Base-by-base conservation (phyloP, 1,140 invertebrate genomes). In the Drosophila bifasciata region DNA sequence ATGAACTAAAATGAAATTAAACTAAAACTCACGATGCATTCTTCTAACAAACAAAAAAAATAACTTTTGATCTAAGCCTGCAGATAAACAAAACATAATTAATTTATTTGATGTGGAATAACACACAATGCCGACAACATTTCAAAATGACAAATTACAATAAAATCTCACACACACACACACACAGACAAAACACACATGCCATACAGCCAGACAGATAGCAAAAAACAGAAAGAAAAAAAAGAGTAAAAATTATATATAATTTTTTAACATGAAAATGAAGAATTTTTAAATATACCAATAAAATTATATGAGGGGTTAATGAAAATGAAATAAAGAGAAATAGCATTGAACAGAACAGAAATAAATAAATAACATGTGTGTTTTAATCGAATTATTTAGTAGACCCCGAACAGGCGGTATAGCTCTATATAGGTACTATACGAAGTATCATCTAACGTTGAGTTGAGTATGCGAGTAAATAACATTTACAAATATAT, bases 71-170 rank as follows among this genome's bases (percentile, higher is more conserved):
- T 11, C 32, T 32, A 17, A 25, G 8, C 13, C 43, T 25, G 39
- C 32, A 9, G 5, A 19, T 41, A 40, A 56, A 57, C 16, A 41
- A 32, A 49, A 57, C 39, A 40, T 7, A 13, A 11, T 39, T 15
- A 23, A 8, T 59, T 59, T 46, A 56, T 39, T 43, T 16, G 5
- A 36, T 36, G 32, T 60, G 16, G 23, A 13, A 64, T 64, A 15
- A 16, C n/a, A n/a, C n/a, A n/a, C n/a, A 17, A 51, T 44, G 72
- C 16, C 25, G 21, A 51, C 23, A 49, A 41, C 32, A 36, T 43
- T 58, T 49, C 19, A 25, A 59, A 59, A 79, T 79, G 76, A 73
- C 69, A 69, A 69, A 69, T 63, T 73, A 74, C 76, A 79, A 79
- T 74, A 79, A 74, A 36, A 67, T 5, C 32, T 36, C 32, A 73